Evolutionary conservation across 2,113 vertebrate genomes (phyloP), one percentile per base, ranked within the genome.

Genomic region (Cochlearius cochlearius): DNA sequence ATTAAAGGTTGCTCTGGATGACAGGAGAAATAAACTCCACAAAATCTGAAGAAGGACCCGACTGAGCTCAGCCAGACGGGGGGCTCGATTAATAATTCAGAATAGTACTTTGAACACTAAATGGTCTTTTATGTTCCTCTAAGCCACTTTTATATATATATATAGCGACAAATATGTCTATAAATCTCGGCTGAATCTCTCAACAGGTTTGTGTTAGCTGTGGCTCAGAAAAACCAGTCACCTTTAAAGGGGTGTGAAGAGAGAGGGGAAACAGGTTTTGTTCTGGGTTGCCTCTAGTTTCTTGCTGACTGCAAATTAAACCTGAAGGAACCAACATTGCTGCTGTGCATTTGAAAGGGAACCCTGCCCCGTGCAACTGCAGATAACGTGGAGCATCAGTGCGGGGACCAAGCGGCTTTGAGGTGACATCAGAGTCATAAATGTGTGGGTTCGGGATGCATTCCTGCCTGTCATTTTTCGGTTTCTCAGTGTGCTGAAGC

Each of bases 71-170:
- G 47, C 29, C 66, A 75, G 52, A 62, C 12, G 50, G 41, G 39
- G 38, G 39, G 29, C 13, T 83, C 71, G n/a, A 73, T 86, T 86
- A 95, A 83, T 86, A 90, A 95, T 63, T 83, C 60, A 80, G 18
- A 94, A n/a, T 9, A 82, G 16, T 76, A 25, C 75, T 92, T 87
- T 38, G 69, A 91, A 92, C 47, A 34, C 75, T 74, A 80, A 95
- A 83, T n/a, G 38, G 49, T 55, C 50, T 88, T 88, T 88, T 23
- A 88, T n/a, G n/a, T 67, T 88, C 25, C 36, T 93, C n/a, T 90
- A 59, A 87, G 58, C 53, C 0, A 0, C 13, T 21, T 15, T 15
- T 43, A 43, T 43, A 15, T 43, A 43, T 41, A 41, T 41, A 41
- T 41, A 41, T 41, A 41, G 41, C 41, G 12, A 41, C 14, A 41